Conservation (phyloP, 2,113 vertebrate species). For the Alaudala cheleensis region DNA sequence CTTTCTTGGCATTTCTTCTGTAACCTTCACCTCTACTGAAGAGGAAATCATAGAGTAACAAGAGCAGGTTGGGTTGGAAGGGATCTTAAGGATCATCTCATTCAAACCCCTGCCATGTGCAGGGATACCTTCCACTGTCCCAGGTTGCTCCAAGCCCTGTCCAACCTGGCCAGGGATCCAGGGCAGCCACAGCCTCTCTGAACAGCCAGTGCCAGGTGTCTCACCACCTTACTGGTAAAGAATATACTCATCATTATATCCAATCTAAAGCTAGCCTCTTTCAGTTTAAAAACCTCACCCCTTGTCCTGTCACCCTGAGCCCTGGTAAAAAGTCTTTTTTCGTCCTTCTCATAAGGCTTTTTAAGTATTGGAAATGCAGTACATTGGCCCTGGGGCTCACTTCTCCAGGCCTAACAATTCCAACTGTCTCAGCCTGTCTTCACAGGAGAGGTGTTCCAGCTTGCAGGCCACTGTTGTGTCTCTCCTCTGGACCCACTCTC, state of each 20-base stretch:
- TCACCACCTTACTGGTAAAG: neutral
- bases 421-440: neutral
- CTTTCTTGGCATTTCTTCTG: neutral
- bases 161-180: neutral
- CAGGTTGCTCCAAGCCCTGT: neutral
- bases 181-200: neutral
- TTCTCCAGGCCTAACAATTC: neutral
- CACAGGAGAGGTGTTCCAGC: neutral
- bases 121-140: neutral
- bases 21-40: neutral
- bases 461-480: accelerated
- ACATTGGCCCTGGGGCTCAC: neutral
- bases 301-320: neutral
- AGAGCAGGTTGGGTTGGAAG: neutral
- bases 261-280: neutral
- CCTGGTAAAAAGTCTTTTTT: neutral
- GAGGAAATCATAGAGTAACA: neutral
- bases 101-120: neutral
- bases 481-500: neutral
- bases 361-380: neutral
- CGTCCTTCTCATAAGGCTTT: neutral
- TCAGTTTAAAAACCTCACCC: neutral
- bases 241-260: neutral
- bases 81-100: neutral
- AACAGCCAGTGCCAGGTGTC: neutral